A percentile compares a stretch with the other conserved stretches of the same genome.
phyloP scores from a whole-genome alignment of 2,888 invertebrate species.

The Yponomeuta plumbellus region DNA sequence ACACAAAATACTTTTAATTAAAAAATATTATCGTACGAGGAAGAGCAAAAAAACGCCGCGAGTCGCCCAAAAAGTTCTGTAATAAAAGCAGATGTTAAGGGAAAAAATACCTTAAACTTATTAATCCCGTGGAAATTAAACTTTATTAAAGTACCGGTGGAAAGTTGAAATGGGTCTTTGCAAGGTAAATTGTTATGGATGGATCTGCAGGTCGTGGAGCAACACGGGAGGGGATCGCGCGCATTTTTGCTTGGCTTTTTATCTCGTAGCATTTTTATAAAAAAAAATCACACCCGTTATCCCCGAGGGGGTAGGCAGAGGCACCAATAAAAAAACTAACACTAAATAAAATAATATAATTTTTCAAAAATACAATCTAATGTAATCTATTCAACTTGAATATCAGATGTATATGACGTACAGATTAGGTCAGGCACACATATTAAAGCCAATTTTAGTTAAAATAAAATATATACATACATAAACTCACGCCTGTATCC shows the following conservation, averaged over 20 bases:
- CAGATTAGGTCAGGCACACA: no score
- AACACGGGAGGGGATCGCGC: not conserved
- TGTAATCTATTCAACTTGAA: no score
- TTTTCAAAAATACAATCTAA: no score
- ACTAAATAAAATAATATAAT: no score
- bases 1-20: not conserved
- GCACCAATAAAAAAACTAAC: no score
- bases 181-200: slow-evolving; percentile 12
- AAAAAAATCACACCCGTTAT: no score
- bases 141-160: slow-evolving; percentile 17
- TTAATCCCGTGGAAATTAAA: slow-evolving; percentile 22
- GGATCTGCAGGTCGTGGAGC: not conserved
- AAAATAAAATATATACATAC: no score
- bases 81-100: slow-evolving; percentile 16
- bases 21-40: not conserved
- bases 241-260: not conserved
- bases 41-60: not conserved
- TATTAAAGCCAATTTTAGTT: no score
- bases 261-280: no score
- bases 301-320: no score
- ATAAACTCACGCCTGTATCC: no score
- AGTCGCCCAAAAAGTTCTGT: not conserved
- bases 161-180: slow-evolving; percentile 21
- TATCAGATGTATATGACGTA: no score
- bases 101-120: slow-evolving; percentile 15